These are phyloP conservation scores for Donacobius atricapilla DNA, from an alignment of 2,113 vertebrate genomes.

Conservation along the genomic window DNA sequence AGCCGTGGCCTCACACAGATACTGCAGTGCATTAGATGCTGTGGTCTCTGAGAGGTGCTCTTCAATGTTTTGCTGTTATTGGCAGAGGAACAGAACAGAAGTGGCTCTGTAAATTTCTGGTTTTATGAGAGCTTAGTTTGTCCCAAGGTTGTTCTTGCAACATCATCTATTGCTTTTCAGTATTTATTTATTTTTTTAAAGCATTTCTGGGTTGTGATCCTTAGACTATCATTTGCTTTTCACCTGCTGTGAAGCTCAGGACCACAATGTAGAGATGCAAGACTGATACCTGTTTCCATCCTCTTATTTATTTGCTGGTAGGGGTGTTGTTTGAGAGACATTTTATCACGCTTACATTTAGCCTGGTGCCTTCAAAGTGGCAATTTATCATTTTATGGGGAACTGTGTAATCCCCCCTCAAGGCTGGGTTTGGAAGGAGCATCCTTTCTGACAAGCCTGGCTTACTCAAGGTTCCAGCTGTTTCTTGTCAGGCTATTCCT, in stretches of 20 bases:
- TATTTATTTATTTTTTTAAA: background rate
- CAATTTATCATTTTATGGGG: background rate
- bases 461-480: background rate
- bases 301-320: background rate
- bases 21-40: background rate
- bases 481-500: background rate
- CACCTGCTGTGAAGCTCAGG: background rate
- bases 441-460: background rate
- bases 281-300: background rate
- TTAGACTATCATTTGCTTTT: background rate
- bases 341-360: background rate
- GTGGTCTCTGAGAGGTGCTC: background rate
- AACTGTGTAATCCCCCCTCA: background rate
- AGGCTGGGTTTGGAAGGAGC: background rate
- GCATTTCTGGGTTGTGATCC: background rate
- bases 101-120: background rate
- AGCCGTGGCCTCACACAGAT: background rate
- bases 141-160: background rate
- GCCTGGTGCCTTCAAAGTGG: background rate
- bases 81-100: background rate
- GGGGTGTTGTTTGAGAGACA: background rate
- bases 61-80: background rate
- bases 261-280: background rate
- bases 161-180: background rate
- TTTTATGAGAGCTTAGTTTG: background rate